Base-by-base conservation (phyloP, 2,113 vertebrate genomes). In the Menura novaehollandiae region DNA sequence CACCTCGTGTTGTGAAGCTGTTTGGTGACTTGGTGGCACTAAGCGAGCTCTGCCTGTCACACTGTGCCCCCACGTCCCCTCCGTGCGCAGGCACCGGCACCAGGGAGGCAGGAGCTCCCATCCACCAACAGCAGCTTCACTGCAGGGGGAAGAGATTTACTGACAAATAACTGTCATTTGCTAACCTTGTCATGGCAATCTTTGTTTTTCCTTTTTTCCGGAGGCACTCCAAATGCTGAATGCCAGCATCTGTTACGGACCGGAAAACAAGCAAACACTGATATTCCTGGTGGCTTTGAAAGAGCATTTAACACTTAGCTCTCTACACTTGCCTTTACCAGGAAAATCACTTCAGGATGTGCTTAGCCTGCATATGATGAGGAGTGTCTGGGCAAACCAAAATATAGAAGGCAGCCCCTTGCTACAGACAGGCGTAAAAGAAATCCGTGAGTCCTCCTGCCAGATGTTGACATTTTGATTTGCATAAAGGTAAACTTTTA, bases 391-490 rank as follows among this genome's bases (percentile, higher is more conserved):
- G 76, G 79, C 87, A 82, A 79, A 74, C 43, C 41, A 56, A 75
- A 89, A 39, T 37, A 41, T 14, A 68, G 80, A 63, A 88, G 71
- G 67, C 63, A 93, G 74, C 63, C 71, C 87, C 63, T 73, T 90
- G 58, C 71, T 88, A 73, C 18, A 69, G 28, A 88, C 49, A 73
- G 67, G 32, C 68, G 72, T 46, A 90, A 84, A 87, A 78, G 52
- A 62, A 79, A 43, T 58, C 77, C 13, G 3, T 0, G 4, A 81
- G 41, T 67, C 56, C 71, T 93, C 44, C 64, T 79, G 93, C 91
- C 96, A 97, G 96, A 94, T 96, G 96, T 82, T 97, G 96, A 94
- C 95, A 96, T 97, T 97, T 97, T 97, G 87, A 96, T 96, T 96
- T 96, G 91, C 92, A 91, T 96, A 85, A 85, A 95, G 93, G 95